A percentile compares a stretch with the other conserved stretches of the same genome.
phyloP scores from a whole-genome alignment of 1,140 invertebrate genomes.

The Agraylea sexmaculata region DNA sequence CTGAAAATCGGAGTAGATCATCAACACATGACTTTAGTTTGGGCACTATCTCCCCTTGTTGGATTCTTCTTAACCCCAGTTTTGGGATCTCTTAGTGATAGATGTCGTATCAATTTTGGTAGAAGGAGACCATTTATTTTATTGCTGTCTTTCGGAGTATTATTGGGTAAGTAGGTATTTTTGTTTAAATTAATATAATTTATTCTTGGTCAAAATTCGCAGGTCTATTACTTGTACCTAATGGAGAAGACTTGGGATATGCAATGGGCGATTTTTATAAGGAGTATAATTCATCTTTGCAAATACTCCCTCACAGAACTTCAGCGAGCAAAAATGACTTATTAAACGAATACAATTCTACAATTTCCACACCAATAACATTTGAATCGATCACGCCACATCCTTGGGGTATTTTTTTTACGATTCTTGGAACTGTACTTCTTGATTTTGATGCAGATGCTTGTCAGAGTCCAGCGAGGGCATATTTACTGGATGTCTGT shows the following conservation, averaged over 20 bases:
- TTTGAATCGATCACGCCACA: conserved; percentile 45
- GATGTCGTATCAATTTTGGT: conserved; percentile 68
- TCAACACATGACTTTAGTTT: conserved; percentile 87
- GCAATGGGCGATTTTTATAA: conserved; percentile 57
- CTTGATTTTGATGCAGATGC: conserved; percentile 94
- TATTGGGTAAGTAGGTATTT: conserved; percentile 58
- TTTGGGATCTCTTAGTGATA: conserved; percentile 83
- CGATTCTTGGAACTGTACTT: conserved; percentile 83
- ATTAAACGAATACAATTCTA: conserved; percentile 21
- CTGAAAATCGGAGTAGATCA: conserved; percentile 86
- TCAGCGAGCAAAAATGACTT: conserved; percentile 25
- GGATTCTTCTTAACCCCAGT: conserved; percentile 91
- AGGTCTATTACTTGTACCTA: conserved; percentile 82
- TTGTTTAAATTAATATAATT: conserved; percentile 7
- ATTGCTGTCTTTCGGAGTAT: conserved; percentile 75
- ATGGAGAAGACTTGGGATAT: conserved; percentile 75
- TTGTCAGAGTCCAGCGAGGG: conserved; percentile 85
- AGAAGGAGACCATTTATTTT: conserved; percentile 85
- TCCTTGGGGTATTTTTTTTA: conserved; percentile 84
- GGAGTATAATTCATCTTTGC: conserved; percentile 26
- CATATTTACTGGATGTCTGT: conserved; percentile 87
- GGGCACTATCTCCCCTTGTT: conserved; percentile 83
- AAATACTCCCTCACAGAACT: conserved; percentile 31
- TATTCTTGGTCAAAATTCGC: conserved; percentile 23
- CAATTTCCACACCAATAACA: not conserved